A percentile compares a stretch with the other conserved stretches of the same genome.
These are phyloP conservation scores for Oryzias curvinotus DNA, from an alignment of 2,113 vertebrate genomes.

Conservation along the genomic window DNA sequence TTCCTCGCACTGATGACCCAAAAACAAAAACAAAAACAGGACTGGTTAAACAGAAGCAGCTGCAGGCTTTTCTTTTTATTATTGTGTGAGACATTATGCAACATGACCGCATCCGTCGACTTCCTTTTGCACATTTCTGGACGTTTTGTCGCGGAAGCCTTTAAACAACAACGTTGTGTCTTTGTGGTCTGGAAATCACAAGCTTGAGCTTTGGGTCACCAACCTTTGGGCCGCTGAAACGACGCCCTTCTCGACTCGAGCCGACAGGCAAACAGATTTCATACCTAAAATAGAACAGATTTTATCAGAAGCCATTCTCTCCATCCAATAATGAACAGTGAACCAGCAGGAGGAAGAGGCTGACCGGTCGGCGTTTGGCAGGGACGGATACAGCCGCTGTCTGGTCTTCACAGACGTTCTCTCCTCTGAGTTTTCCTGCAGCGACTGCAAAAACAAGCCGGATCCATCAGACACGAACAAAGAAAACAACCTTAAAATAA, in stretches of 20 bases:
- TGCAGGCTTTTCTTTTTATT: not conserved
- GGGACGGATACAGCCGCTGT: constrained; percentile 49
- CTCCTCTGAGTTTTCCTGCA: constrained; percentile 4
- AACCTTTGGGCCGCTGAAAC: constrained; percentile 23
- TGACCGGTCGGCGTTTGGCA: constrained; percentile 39
- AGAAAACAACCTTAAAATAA: no score
- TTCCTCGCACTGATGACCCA: not conserved
- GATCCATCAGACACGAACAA: not conserved
- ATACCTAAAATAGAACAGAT: constrained; percentile 31
- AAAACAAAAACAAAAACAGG: not conserved
- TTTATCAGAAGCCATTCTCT: not conserved
- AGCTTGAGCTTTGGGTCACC: not conserved
- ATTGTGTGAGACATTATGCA: constrained; percentile 7
- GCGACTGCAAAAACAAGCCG: constrained; percentile 31
- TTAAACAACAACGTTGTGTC: constrained; percentile 7
- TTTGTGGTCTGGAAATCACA: not conserved
- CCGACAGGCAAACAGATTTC: not conserved
- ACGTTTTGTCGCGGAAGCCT: constrained; percentile 49
- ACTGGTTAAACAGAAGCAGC: not conserved
- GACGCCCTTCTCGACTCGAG: not conserved
- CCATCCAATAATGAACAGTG: not conserved
- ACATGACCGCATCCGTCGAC: constrained; percentile 12
- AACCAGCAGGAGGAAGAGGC: not conserved
- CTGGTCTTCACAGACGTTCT: not conserved
- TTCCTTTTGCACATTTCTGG: constrained; percentile 45